phyloP scores from a whole-genome alignment of 2,113 vertebrate genomes.

The Pituophis catenifer region DNA sequence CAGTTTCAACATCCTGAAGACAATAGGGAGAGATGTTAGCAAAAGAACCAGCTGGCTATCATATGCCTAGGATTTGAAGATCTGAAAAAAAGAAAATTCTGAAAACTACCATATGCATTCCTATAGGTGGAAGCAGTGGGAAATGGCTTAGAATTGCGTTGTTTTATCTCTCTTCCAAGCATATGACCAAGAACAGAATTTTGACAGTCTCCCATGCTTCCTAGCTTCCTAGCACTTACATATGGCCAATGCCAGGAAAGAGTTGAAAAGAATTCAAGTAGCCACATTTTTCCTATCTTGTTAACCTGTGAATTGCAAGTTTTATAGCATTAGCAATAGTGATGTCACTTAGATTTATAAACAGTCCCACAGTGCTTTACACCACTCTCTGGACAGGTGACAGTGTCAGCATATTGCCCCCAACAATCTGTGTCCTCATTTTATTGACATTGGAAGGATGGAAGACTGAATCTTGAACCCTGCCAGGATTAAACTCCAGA shows the following conservation, averaged over 20 bases:
- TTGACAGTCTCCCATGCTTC: background rate
- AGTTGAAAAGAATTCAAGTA: background rate
- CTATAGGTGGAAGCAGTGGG: background rate
- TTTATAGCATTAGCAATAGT: background rate
- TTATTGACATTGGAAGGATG: background rate
- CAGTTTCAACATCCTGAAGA: background rate
- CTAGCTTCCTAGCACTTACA: background rate
- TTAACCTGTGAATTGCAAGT: background rate
- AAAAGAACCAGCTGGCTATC: background rate
- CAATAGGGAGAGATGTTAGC: background rate
- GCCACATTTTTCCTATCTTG: background rate
- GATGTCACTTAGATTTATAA: background rate
- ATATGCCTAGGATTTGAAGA: background rate
- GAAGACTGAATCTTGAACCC: background rate
- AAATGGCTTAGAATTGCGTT: background rate
- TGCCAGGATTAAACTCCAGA: background rate
- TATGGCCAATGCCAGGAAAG: background rate
- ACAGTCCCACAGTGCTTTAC: background rate
- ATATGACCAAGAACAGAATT: background rate
- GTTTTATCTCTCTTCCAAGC: background rate
- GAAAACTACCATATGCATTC: background rate
- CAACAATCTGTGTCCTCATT: background rate
- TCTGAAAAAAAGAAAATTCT: background rate
- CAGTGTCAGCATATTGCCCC: background rate
- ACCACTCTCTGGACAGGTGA: background rate